These are phyloP conservation scores for Pyralis farinalis DNA, from an alignment of 2,888 invertebrate species.

Conservation along the genomic window DNA sequence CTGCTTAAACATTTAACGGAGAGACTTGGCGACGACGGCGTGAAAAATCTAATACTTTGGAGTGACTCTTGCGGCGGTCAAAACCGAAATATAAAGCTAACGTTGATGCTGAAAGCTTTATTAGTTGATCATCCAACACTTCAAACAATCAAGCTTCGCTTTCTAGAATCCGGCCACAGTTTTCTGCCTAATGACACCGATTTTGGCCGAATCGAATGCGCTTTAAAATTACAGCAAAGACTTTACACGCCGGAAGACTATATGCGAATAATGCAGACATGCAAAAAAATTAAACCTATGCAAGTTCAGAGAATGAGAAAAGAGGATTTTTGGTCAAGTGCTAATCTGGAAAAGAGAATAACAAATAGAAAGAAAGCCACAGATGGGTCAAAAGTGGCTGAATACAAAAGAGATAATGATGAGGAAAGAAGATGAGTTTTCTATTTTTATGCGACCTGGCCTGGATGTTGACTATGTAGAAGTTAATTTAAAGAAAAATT, in stretches of 20 bases:
- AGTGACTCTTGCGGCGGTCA: constrained; percentile 11
- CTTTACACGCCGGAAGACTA: too few relatives aligned
- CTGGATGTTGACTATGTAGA: not conserved
- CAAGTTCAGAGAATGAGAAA: not conserved
- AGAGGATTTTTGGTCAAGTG: not conserved
- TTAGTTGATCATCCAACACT: constrained; percentile 6
- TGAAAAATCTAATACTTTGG: too few relatives aligned
- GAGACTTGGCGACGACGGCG: too few relatives aligned
- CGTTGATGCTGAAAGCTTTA: constrained; percentile 13
- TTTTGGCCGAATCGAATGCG: not conserved
- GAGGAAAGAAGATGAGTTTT: not conserved
- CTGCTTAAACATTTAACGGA: too few relatives aligned
- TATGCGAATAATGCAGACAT: not conserved
- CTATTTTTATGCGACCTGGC: not conserved
- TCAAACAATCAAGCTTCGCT: constrained; percentile 4
- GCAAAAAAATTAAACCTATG: not conserved
- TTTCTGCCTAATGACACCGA: constrained; percentile 16
- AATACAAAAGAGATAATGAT: not conserved
- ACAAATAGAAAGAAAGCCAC: not conserved
- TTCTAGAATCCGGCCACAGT: constrained; percentile 17
- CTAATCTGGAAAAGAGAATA: not conserved
- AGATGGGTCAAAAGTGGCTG: not conserved
- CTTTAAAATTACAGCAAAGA: too few relatives aligned
- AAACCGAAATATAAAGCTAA: constrained; percentile 20
- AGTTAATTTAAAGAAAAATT: not conserved